Base-by-base conservation (phyloP, 2,113 vertebrate genomes). In the Tragelaphus strepsiceros region DNA sequence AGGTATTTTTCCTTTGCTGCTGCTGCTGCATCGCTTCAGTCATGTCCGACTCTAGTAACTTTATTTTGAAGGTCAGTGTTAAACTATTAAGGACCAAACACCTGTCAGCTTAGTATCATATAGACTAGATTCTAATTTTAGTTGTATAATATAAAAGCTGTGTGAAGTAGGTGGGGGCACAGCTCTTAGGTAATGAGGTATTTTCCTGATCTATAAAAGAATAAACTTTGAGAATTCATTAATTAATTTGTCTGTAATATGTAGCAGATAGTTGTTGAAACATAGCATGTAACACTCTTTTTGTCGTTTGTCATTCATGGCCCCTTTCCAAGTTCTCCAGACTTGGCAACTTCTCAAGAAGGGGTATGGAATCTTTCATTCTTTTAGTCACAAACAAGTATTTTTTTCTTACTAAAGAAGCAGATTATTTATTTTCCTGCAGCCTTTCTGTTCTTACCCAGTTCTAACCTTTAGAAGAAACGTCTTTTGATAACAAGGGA, bases 61-160 rank as follows among this genome's bases (percentile, higher is more conserved):
- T 91, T 67, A 82, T 96, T 92, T 94, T 92, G 53, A 94, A 96
- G 49, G 64, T 61, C 30, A 26, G 0, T 84, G 2, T 96, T 97
- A 93, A 90, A 49, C 53, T 94, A 4, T 74, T 93, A 62, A 35
- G 8, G 5, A 46, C 56, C 92, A 94, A 95, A 77, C 4, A 9
- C 7, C 87, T 84, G 8, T 49, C 8, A 84, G 2, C 17, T 71
- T 84, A 71, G 56, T 16, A 56, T 91, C n/a, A 17, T 87, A 71
- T 35, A 86, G 58, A 67, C 74, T 64, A 16, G 53, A 35, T 85
- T 92, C 43, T 91, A 54, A 86, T 82, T 84, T 96, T 88, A 80
- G 21, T 56, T 80, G 11, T 93, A 0, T 53, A 11, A n/a, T 95
- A 13, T 62, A 92, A 56, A 94, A 88, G 9, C 49, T 81, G 6